Evolutionary conservation across 2,888 invertebrate genomes (phyloP).

Genomic region (Erynnis tages): DNA sequence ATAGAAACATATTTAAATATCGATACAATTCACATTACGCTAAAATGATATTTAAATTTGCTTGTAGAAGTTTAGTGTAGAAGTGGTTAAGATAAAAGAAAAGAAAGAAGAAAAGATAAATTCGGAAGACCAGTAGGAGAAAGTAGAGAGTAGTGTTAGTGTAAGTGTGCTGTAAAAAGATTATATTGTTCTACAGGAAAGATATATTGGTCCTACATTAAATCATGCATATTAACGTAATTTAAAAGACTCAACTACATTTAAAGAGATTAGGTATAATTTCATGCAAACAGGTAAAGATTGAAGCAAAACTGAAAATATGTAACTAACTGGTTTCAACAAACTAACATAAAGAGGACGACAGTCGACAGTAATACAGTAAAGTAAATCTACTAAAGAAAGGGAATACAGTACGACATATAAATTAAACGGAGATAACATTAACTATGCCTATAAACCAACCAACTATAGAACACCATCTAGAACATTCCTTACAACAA

Average conservation of each 20-base stretch:
- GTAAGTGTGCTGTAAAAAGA: constrained; percentile 16
- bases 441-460: background rate
- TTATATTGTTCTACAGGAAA: constrained; percentile 3
- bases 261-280: background rate
- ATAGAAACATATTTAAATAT: constrained; percentile 47
- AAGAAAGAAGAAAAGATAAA: constrained; percentile 33
- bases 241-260: constrained; percentile 3
- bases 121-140: constrained; percentile 32
- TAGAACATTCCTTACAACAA: constrained; percentile 42
- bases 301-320: constrained; percentile 6
- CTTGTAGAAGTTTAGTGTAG: constrained; percentile 51
- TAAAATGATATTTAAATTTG: constrained; percentile 75
- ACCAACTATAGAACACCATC: constrained; percentile 11
- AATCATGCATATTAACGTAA: constrained; percentile 28
- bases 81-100: constrained; percentile 34
- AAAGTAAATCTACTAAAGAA: background rate
- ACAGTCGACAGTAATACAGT: too few relatives aligned
- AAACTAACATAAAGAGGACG: background rate
- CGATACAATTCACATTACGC: constrained; percentile 52
- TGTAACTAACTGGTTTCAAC: background rate
- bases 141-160: constrained; percentile 27
- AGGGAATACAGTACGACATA: background rate
- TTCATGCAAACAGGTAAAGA: constrained; percentile 13
- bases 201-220: constrained; percentile 1
- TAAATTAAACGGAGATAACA: background rate